These are phyloP conservation scores for Verasper variegatus DNA, from an alignment of 2,113 vertebrate genomes.

Conservation along the genomic window DNA sequence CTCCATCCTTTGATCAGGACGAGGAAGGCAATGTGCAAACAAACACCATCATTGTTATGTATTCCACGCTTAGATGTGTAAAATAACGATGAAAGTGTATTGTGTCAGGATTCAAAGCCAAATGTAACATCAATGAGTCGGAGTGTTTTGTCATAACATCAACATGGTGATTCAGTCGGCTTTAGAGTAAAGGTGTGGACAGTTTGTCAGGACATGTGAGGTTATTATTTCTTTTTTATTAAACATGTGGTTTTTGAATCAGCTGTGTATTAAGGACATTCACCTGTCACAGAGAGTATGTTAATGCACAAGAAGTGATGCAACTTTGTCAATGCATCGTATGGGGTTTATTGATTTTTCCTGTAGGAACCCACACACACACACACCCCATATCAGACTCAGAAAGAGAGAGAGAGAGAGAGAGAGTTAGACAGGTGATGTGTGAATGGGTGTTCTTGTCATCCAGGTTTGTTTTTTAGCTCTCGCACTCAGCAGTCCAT, in stretches of 20 bases:
- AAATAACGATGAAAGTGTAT: slow-evolving; percentile 43
- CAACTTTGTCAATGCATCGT: slow-evolving; percentile 49
- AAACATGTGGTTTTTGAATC: slow-evolving; percentile 8
- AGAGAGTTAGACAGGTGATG: slow-evolving; percentile 56
- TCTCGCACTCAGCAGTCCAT: slow-evolving; percentile 79
- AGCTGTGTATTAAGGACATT: not conserved
- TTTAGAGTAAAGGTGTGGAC: slow-evolving; percentile 8
- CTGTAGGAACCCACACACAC: slow-evolving; percentile 10
- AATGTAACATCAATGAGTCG: slow-evolving; percentile 14
- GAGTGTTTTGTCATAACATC: slow-evolving; percentile 9
- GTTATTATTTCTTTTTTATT: not conserved
- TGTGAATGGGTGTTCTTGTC: slow-evolving; percentile 75
- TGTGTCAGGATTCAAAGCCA: slow-evolving; percentile 20
- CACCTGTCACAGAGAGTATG: slow-evolving; percentile 26
- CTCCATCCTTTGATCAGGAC: slow-evolving; percentile 57
- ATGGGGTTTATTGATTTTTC: slow-evolving; percentile 70
- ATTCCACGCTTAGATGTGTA: slow-evolving; percentile 37
- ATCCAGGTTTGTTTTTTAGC: slow-evolving; percentile 76
- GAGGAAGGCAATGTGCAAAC: slow-evolving; percentile 44
- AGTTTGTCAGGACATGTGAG: slow-evolving; percentile 21
- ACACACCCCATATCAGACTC: slow-evolving; percentile 40
- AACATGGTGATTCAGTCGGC: slow-evolving; percentile 3
- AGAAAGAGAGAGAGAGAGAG: slow-evolving; percentile 16
- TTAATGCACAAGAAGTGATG: slow-evolving; percentile 23
- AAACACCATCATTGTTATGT: slow-evolving; percentile 36